These are phyloP conservation scores for Drosophila biarmipes DNA, from an alignment of 1,140 invertebrate species.

Conservation along the genomic window DNA sequence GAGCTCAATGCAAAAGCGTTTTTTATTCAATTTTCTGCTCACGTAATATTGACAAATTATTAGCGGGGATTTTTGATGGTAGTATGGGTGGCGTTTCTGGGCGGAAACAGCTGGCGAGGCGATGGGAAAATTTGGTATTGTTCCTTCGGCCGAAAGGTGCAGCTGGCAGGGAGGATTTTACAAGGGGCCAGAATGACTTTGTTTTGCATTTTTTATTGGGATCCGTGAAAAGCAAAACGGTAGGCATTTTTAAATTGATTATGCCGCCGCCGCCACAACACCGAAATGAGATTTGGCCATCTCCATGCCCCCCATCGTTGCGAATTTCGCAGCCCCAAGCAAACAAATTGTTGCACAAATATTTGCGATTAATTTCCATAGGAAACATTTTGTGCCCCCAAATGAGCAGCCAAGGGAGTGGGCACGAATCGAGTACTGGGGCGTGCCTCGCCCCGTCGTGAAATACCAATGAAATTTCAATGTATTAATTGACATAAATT, in stretches of 20 bases:
- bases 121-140: slow-evolving; percentile 48
- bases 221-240: slow-evolving; percentile 27
- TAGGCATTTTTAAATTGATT: slow-evolving; percentile 75
- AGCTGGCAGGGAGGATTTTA: slow-evolving; percentile 58
- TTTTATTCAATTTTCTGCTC: slow-evolving; percentile 84
- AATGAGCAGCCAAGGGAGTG: slow-evolving; percentile 26
- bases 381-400: slow-evolving; percentile 57
- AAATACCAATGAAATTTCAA: slow-evolving; percentile 70
- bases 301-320: slow-evolving; percentile 3
- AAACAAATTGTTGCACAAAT: slow-evolving; percentile 78
- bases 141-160: slow-evolving; percentile 56
- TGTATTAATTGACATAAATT: slow-evolving; percentile 78
- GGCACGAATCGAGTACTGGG: not conserved
- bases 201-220: slow-evolving; percentile 70
- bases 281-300: slow-evolving; percentile 34
- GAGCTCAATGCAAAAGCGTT: slow-evolving; percentile 72
- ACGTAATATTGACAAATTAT: slow-evolving; percentile 84
- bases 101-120: slow-evolving; percentile 54
- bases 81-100: slow-evolving; percentile 15
- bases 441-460: slow-evolving; percentile 12
- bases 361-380: slow-evolving; percentile 80
- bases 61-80: slow-evolving; percentile 79
- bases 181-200: slow-evolving; percentile 46
- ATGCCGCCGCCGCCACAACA: slow-evolving; percentile 17
- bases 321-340: slow-evolving; percentile 44